These are phyloP conservation scores for Amaurobius ferox DNA, from an alignment of 2,888 invertebrate genomes.

Conservation along the genomic window DNA sequence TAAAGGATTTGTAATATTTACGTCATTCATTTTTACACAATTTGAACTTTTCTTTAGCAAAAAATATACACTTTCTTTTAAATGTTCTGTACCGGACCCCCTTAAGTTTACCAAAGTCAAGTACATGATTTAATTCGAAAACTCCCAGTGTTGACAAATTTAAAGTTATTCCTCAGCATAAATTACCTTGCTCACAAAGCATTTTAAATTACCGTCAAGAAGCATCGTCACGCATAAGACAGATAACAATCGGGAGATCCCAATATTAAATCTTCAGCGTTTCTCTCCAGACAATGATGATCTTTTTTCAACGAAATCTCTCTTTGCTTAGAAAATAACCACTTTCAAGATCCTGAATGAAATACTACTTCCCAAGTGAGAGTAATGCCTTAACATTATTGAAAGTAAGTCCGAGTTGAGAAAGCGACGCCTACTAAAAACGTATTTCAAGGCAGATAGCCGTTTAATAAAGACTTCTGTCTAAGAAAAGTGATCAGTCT, in stretches of 20 bases:
- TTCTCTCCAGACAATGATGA: neutral
- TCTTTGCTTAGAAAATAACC: constrained; percentile 24
- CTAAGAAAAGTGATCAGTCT: constrained; percentile 69
- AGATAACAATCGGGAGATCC: neutral
- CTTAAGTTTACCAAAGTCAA: no score
- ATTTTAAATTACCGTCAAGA: no score
- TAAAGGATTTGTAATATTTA: no score
- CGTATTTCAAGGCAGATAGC: constrained; percentile 51
- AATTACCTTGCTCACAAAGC: no score
- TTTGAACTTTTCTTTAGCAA: no score
- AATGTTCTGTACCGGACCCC: no score
- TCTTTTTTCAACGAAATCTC: neutral
- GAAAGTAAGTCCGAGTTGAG: constrained; percentile 56
- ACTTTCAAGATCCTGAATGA: constrained; percentile 35
- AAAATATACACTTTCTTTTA: no score
- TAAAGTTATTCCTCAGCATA: no score
- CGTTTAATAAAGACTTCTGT: constrained; percentile 68
- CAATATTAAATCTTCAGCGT: neutral
- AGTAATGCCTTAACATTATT: constrained; percentile 67
- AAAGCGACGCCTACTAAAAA: constrained; percentile 41
- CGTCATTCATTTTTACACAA: no score
- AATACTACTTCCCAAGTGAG: constrained; percentile 46
- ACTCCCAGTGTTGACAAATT: no score
- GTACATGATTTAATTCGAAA: no score
- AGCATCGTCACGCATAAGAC: no score